Base-by-base conservation (phyloP, 2,797 vertebrate species). In the Allobates femoralis region DNA sequence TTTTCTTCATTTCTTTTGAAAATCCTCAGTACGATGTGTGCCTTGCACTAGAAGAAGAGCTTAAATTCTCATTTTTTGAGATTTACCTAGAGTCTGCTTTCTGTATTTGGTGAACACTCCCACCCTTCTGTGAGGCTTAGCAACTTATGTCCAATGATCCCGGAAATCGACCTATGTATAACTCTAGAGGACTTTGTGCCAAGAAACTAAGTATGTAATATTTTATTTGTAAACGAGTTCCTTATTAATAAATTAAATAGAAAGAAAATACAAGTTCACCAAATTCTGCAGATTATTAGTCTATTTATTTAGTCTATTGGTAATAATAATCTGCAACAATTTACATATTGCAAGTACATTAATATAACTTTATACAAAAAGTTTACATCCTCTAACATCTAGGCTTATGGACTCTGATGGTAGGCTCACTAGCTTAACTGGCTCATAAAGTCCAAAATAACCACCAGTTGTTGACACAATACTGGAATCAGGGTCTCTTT, bases 61-160 rank as follows among this genome's bases (percentile, higher is more conserved):
- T 37, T 62, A 6, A 37, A 26, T 83, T 83, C 67, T 73, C 66
- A 73, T 73, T 83, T 66, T 83, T 55, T 34, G 66, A 73, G 81
- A 83, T 56, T 83, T 73, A 73, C 50, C 69, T 28, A 79, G 50
- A 26, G 78, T 85, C 62, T 79, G 84, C 60, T 85, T 79, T 85
- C 30, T 85, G 84, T 85, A 71, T 67, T 71, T 79, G 78, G 84
- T 79, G n/a, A 66, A 56, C 18, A 71, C 84, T 85, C 84, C 84
- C 66, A 79, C 76, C 23, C 37, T 85, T 85, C 64, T 85, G 64
- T 46, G 30, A 79, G 66, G 26, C 62, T 84, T 51, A 74, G 30
- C 56, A 84, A 73, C 83, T 53, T 81, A 81, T 75, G 76, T 81
- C 23, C 11, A 41, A 74, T 75, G 60, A 34, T 69, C 50, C 28